Percentiles rank a stretch among this genome's conserved stretches.
Evolutionary conservation across 1,140 invertebrate genomes (phyloP).

Genomic region (Pygmarrhopalites habei): DNA sequence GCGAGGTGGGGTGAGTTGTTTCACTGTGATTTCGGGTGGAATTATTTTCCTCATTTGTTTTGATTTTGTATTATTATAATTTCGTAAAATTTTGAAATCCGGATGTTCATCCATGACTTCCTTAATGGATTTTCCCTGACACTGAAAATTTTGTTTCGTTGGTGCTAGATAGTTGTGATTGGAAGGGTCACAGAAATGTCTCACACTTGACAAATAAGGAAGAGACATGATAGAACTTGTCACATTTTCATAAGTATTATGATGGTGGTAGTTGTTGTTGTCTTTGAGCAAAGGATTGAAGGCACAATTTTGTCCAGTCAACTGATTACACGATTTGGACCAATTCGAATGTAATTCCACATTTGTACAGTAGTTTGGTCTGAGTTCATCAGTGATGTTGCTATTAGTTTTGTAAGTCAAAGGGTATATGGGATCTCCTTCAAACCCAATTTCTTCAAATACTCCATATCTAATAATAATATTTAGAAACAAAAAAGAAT

Average conservation of each 20-base stretch:
- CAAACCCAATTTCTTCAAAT: slow-evolving; percentile 47
- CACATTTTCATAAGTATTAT: slow-evolving; percentile 30
- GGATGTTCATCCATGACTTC: slow-evolving; percentile 55
- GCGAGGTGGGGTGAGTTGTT: slow-evolving; percentile 34
- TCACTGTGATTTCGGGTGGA: slow-evolving; percentile 36
- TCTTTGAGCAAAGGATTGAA: slow-evolving; percentile 1
- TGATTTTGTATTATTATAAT: too few relatives aligned
- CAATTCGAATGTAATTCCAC: slow-evolving; percentile 31
- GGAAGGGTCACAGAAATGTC: slow-evolving; percentile 53
- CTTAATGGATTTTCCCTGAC: slow-evolving; percentile 52
- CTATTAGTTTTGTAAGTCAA: slow-evolving; percentile 38
- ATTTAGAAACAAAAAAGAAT: too few relatives aligned
- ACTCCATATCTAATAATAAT: too few relatives aligned
- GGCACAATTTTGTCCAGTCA: slow-evolving; percentile 16
- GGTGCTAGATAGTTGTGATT: slow-evolving; percentile 56
- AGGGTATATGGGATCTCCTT: slow-evolving; percentile 43
- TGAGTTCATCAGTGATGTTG: slow-evolving; percentile 2
- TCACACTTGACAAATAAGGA: slow-evolving; percentile 30
- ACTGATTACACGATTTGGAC: not conserved
- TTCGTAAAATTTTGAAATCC: slow-evolving; percentile 54
- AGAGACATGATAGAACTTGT: slow-evolving; percentile 36
- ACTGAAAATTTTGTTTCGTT: slow-evolving; percentile 60
- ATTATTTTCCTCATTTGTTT: too few relatives aligned
- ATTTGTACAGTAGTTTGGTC: slow-evolving; percentile 38
- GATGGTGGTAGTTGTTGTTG: too few relatives aligned